These are phyloP conservation scores for Melikaiella ostensackeni DNA, from an alignment of 2,888 invertebrate genomes.

Conservation along the genomic window DNA sequence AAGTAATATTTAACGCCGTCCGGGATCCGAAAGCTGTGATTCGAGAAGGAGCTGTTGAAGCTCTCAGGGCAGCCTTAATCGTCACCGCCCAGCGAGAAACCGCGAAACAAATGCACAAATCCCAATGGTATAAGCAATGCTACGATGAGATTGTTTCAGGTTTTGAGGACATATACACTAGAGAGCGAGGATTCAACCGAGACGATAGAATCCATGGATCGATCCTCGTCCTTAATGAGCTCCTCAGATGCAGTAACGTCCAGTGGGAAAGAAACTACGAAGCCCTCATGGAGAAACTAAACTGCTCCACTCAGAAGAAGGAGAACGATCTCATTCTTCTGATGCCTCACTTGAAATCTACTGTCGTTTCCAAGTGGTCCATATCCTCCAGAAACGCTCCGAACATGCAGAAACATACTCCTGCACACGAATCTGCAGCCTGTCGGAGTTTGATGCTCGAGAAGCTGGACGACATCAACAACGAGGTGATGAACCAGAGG, in stretches of 20 bases:
- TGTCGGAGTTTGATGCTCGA: slow-evolving; percentile 90
- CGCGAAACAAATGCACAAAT: slow-evolving; percentile 93
- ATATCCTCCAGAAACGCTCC: slow-evolving; percentile 63
- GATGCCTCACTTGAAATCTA: slow-evolving; percentile 81
- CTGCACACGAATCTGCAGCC: slow-evolving; percentile 91
- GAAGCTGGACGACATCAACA: slow-evolving; percentile 89
- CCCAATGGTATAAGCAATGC: slow-evolving; percentile 95
- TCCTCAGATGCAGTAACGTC: slow-evolving; percentile 93
- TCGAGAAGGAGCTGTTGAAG: slow-evolving; percentile 95
- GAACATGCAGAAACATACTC: slow-evolving; percentile 66
- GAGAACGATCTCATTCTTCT: slow-evolving; percentile 80
- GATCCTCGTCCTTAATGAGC: slow-evolving; percentile 94
- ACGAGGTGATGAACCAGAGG: slow-evolving; percentile 88
- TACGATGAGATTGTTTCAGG: slow-evolving; percentile 92
- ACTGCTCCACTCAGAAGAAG: slow-evolving; percentile 71
- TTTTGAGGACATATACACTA: slow-evolving; percentile 83
- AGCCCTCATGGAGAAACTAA: slow-evolving; percentile 82
- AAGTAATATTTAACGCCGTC: slow-evolving; percentile 93
- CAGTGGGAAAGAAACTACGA: slow-evolving; percentile 91
- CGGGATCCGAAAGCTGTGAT: slow-evolving; percentile 94
- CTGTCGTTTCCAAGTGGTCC: slow-evolving; percentile 79
- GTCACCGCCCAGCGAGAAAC: slow-evolving; percentile 97
- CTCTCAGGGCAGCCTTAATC: slow-evolving; percentile 94
- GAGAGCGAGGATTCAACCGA: slow-evolving; percentile 88
- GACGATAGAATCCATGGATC: slow-evolving; percentile 97